A percentile compares a stretch with the other conserved stretches of the same genome.
These are phyloP conservation scores for Gryllus longicercus DNA, from an alignment of 2,888 invertebrate genomes.

Conservation along the genomic window DNA sequence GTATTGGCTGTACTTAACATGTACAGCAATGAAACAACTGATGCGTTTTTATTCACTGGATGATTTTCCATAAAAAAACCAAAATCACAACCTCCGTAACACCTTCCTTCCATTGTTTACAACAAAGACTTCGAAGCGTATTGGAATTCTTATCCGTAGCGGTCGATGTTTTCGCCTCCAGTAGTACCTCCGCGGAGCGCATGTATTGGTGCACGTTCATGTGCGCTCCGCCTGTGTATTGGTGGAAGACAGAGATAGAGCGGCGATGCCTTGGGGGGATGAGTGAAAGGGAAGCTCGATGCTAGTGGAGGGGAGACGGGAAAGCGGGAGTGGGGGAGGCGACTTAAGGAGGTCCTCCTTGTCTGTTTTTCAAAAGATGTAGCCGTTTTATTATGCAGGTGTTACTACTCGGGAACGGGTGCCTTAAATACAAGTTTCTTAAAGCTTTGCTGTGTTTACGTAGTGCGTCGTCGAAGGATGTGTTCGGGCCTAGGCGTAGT, in stretches of 20 bases:
- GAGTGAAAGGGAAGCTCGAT: slow-evolving; percentile 23
- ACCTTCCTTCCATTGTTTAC: no score
- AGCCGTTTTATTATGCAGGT: slow-evolving; percentile 29
- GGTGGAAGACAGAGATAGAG: slow-evolving; percentile 19
- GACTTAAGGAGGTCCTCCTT: slow-evolving; percentile 25
- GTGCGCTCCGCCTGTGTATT: neutral
- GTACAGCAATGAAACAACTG: neutral
- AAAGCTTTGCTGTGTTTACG: neutral
- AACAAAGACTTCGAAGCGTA: no score
- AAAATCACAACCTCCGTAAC: no score
- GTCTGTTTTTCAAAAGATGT: slow-evolving; percentile 28
- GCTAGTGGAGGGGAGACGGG: slow-evolving; percentile 11
- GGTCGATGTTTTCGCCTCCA: slow-evolving; percentile 25
- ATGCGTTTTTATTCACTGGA: no score
- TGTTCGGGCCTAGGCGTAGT: neutral
- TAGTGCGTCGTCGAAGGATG: neutral
- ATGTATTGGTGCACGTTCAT: neutral
- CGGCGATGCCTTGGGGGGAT: slow-evolving; percentile 18
- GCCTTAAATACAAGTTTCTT: slow-evolving; percentile 17
- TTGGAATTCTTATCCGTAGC: no score
- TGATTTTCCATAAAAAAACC: no score
- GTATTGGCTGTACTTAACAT: neutral
- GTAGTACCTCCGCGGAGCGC: neutral
- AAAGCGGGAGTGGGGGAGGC: slow-evolving; percentile 27
- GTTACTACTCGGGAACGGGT: slow-evolving; percentile 23